These are phyloP conservation scores for Leptinotarsa texana DNA, from an alignment of 1,140 invertebrate genomes.

Conservation along the genomic window DNA sequence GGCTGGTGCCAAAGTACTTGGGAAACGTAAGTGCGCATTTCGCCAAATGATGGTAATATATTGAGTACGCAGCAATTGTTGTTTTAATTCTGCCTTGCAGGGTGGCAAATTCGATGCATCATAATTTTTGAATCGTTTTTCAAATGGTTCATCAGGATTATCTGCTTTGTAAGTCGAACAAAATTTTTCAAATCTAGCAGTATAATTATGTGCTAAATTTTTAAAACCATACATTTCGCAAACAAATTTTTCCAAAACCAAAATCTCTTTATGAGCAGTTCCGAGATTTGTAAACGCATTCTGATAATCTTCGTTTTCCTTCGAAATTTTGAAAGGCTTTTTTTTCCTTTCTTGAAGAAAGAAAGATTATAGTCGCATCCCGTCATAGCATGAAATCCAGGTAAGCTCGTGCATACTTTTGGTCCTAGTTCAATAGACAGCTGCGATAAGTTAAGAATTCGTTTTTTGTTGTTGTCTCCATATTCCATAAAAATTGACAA, in stretches of 20 bases:
- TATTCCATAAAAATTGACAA: constrained; percentile 33
- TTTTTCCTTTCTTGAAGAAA: constrained; percentile 46
- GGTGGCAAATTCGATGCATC: constrained; percentile 42
- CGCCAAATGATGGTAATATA: constrained; percentile 48
- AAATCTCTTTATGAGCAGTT: background rate
- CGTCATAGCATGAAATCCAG: constrained; percentile 53
- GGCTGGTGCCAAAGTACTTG: constrained; percentile 24
- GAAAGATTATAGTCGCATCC: constrained; percentile 54
- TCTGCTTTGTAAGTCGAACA: constrained; percentile 33
- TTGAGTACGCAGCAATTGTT: constrained; percentile 47
- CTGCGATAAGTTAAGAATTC: constrained; percentile 28
- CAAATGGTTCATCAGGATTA: constrained; percentile 32
- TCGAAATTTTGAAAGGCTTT: constrained; percentile 24
- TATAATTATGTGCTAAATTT: constrained; percentile 36
- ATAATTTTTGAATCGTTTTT: constrained; percentile 38
- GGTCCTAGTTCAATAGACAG: constrained; percentile 43
- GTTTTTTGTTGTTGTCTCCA: constrained; percentile 33
- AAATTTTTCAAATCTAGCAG: constrained; percentile 37
- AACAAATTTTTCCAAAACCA: constrained; percentile 35
- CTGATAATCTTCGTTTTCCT: constrained; percentile 27
- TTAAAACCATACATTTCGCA: constrained; percentile 35
- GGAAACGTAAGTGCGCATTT: constrained; percentile 33
- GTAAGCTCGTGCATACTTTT: constrained; percentile 43
- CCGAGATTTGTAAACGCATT: constrained; percentile 25
- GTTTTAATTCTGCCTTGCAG: constrained; percentile 47